Conservation (phyloP, 2,888 invertebrate species). For the Perdita meconis region DNA sequence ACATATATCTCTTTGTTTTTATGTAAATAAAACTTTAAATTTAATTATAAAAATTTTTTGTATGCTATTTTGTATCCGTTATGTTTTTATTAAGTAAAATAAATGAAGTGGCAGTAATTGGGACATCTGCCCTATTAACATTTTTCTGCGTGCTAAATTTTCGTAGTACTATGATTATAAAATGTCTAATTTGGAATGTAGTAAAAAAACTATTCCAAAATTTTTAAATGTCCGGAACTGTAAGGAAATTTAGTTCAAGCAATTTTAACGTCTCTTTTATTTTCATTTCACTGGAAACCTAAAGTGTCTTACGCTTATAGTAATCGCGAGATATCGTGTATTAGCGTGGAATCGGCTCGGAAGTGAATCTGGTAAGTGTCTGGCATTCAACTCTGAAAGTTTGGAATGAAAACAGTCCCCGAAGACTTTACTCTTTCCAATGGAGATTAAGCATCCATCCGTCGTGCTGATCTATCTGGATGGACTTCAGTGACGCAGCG, state of each 20-base stretch:
- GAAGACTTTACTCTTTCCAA: slow-evolving; percentile 56
- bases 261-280: neutral
- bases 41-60: too few relatives aligned
- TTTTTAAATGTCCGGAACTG: neutral
- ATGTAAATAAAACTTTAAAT: too few relatives aligned
- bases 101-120: too few relatives aligned
- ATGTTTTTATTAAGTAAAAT: too few relatives aligned
- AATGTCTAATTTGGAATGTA: neutral
- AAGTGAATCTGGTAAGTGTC: slow-evolving; percentile 56
- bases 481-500: slow-evolving; percentile 16
- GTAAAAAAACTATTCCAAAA: too few relatives aligned
- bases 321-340: slow-evolving; percentile 18
- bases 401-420: slow-evolving; percentile 65
- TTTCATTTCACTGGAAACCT: neutral
- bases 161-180: neutral
- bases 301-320: neutral
- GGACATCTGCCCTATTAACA: too few relatives aligned
- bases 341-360: slow-evolving; percentile 20
- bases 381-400: slow-evolving; percentile 45
- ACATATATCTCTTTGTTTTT: too few relatives aligned
- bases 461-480: slow-evolving; percentile 46
- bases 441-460: slow-evolving; percentile 66
- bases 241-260: too few relatives aligned
- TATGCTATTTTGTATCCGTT: too few relatives aligned
- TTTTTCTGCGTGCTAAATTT: too few relatives aligned